Percentiles rank a stretch among this genome's conserved stretches.
Evolutionary conservation across 2,113 vertebrate species (phyloP).

Genomic region (Dasyurus viverrinus): DNA sequence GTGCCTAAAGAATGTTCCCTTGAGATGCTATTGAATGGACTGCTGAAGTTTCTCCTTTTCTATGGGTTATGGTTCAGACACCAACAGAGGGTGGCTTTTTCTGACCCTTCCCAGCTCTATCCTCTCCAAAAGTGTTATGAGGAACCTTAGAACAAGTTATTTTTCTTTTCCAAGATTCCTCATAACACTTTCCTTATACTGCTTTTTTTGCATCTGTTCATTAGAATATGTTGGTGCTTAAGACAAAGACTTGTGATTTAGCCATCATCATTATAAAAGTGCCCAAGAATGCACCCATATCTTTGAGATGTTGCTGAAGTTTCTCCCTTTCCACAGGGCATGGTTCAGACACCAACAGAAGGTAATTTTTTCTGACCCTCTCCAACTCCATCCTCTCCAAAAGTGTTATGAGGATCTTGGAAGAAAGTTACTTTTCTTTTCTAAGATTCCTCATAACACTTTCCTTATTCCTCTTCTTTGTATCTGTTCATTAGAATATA

Average conservation of each 20-base stretch:
- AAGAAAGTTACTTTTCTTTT: neutral
- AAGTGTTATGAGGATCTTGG: too few relatives aligned
- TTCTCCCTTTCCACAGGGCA: neutral
- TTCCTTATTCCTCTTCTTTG: neutral
- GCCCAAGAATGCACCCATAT: neutral
- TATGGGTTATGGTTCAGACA: neutral
- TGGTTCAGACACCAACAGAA: neutral
- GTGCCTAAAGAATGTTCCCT: neutral
- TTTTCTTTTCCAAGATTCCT: neutral
- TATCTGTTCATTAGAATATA: neutral
- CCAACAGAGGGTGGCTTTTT: neutral
- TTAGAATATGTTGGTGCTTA: neutral
- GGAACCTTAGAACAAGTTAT: neutral
- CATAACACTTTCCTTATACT: neutral
- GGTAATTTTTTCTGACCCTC: neutral
- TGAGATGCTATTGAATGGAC: neutral
- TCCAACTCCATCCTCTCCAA: neutral
- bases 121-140: too few relatives aligned
- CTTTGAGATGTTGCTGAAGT: neutral
- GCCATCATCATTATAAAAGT: neutral
- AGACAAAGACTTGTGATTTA: neutral
- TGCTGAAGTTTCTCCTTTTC: neutral
- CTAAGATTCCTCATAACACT: neutral
- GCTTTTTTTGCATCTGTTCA: neutral
- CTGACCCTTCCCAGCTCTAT: neutral